These are phyloP conservation scores for Xenotilapia longispinis DNA, from an alignment of 2,113 vertebrate species.

Conservation along the genomic window DNA sequence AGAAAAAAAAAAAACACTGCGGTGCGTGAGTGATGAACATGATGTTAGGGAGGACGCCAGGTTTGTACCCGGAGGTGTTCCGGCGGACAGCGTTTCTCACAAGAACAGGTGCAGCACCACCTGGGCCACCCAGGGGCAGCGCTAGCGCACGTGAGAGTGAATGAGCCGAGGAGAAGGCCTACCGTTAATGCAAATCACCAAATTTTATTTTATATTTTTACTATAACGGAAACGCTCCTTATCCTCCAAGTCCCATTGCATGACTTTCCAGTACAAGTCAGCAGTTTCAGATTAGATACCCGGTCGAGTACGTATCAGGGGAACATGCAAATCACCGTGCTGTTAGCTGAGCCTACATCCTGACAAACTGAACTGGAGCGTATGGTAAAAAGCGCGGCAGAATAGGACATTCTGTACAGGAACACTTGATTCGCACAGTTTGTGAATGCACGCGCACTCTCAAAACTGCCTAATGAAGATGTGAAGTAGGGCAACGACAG, in stretches of 20 bases:
- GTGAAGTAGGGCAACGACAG: conserved; percentile 49
- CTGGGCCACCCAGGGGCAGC: conserved; percentile 66
- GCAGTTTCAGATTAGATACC: conserved; percentile 59
- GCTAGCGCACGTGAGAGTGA: conserved; percentile 23
- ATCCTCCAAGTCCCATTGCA: conserved; percentile 46
- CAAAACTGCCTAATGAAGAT: conserved; percentile 51
- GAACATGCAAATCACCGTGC: conserved; percentile 66
- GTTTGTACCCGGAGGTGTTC: conserved; percentile 51
- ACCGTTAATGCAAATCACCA: conserved; percentile 50
- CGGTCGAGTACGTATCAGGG: conserved; percentile 54
- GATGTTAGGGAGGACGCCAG: conserved; percentile 4
- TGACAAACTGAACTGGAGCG: conserved; percentile 64
- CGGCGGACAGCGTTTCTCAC: conserved; percentile 22
- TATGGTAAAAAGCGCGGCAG: conserved; percentile 45
- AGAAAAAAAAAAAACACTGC: not conserved
- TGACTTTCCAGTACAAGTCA: conserved; percentile 60
- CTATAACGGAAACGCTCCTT: conserved; percentile 33
- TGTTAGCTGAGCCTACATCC: conserved; percentile 55
- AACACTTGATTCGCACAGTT: conserved; percentile 50
- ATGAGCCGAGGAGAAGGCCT: conserved; percentile 11
- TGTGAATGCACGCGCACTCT: conserved; percentile 20
- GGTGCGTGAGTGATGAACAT: conserved; percentile 33
- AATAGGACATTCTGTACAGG: conserved; percentile 67
- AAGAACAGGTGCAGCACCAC: conserved; percentile 70
- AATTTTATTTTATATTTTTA: not conserved